Base-by-base conservation (phyloP, 2,113 vertebrate genomes). In the Loxodonta africana region DNA sequence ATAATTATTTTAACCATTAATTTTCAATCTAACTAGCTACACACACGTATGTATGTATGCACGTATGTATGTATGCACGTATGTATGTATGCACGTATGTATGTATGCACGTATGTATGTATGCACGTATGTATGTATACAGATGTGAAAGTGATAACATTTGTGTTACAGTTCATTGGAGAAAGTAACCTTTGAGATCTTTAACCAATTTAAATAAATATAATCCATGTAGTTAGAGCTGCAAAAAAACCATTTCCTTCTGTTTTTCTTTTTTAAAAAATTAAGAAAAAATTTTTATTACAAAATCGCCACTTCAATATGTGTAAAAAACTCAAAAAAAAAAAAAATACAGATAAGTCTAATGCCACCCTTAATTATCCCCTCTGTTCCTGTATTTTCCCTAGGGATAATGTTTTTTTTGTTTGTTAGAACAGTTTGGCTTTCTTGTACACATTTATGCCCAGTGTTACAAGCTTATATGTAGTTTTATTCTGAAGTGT, bases 401-500 rank as follows among this genome's bases (percentile, higher is more conserved):
- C n/a, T 82, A 51, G 88, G 23, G 12, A 92, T 37, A 86, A 84
- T n/a, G 57, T 1, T 63, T 17, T 63, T 83, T 86, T 83, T 89
- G 11, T 85, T 91, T 26, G 44, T 78, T 84, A 73, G 88, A 65
- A 92, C 74, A 73, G 44, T 73, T 83, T 65, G 37, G 46, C 60
- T 83, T 83, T 82, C 17, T 82, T 88, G 25, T 73, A 30, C 37
- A 17, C 8, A 2, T 63, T 85, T 65, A 90, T 7, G 30, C 9
- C 8, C 6, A 30, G 5, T 67, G 88, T 91, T 69, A 33, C 41
- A 25, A 48, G 9, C 9, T 15, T 87, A 41, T 8, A 53, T 33
- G 25, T 26, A n/a, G 11, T 69, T 96, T 93, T 95, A 97, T 78
- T 82, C 74, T 95, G 37, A 37, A 37, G 17, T 44, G 69, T 80